Conservation (phyloP, 2,113 vertebrate species). For the Psettodes erumei region DNA sequence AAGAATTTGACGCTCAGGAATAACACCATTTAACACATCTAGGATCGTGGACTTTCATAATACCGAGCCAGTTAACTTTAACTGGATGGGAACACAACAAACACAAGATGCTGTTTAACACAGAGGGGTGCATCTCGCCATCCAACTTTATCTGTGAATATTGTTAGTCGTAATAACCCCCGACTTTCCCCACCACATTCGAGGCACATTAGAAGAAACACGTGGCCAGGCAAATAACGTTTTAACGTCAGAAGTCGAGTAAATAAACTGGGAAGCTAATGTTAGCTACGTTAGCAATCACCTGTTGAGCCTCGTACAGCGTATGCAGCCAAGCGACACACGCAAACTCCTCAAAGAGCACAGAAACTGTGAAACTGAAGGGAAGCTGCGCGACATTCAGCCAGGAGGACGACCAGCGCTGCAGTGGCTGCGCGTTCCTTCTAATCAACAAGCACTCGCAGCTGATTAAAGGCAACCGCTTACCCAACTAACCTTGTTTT, state of each 20-base stretch:
- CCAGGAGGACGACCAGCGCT: rapidly evolving
- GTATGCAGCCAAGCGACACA: constrained; percentile 5
- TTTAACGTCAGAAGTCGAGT: not conserved
- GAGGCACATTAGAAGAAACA: rapidly evolving
- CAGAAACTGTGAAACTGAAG: not conserved
- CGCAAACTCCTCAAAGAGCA: not conserved
- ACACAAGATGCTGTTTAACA: not conserved
- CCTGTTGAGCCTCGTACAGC: constrained; percentile 71
- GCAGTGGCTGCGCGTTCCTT: not conserved
- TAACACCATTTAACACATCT: constrained; percentile 11
- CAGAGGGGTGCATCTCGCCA: not conserved
- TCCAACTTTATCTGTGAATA: not conserved
- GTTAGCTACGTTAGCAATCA: constrained; percentile 57
- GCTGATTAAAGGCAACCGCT: constrained; percentile 12
- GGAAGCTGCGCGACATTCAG: not conserved
- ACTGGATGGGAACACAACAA: not conserved
- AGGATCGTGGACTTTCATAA: not conserved
- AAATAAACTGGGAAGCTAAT: constrained; percentile 28
- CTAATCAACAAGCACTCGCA: not conserved
- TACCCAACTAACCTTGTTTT: constrained; percentile 26
- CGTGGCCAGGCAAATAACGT: no score
- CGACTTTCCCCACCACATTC: not conserved
- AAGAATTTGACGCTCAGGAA: constrained; percentile 28
- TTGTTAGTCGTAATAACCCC: not conserved
- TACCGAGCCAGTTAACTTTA: not conserved